Evolutionary conservation across 2,113 vertebrate species (phyloP).

Genomic region (Mustelus asterias): DNA sequence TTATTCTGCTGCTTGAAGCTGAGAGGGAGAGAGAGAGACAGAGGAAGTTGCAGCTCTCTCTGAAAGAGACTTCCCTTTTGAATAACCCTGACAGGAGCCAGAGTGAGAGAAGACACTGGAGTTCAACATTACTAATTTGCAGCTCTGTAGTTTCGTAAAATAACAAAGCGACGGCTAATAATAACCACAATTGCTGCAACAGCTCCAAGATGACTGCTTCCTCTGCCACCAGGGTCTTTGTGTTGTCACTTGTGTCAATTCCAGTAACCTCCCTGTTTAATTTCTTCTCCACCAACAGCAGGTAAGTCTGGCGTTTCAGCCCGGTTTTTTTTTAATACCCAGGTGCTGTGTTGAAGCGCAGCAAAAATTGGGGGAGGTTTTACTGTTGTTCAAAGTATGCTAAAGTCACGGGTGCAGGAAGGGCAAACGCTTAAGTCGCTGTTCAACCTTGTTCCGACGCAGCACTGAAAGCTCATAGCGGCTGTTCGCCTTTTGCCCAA

Average conservation of each 20-base stretch:
- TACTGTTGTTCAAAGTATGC: not conserved
- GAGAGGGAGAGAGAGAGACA: not conserved
- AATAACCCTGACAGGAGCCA: not conserved
- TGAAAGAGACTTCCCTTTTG: not conserved
- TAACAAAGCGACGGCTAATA: not conserved
- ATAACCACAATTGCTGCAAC: not conserved
- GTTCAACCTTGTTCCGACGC: not conserved
- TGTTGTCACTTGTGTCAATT: slow-evolving; percentile 76
- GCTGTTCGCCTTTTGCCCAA: not conserved
- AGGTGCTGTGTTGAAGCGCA: not conserved
- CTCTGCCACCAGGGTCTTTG: slow-evolving; percentile 78
- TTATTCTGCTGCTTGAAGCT: not conserved
- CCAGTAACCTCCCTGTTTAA: slow-evolving; percentile 77
- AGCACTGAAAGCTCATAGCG: not conserved
- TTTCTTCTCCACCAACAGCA: slow-evolving; percentile 58
- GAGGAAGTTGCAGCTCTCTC: not conserved
- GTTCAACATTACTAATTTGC: not conserved
- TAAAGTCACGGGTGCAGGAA: not conserved
- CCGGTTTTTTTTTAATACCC: too few relatives aligned
- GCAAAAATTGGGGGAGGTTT: not conserved
- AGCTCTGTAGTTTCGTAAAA: not conserved
- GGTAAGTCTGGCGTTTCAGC: slow-evolving; percentile 57
- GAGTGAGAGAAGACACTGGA: not conserved
- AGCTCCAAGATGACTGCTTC: slow-evolving; percentile 64
- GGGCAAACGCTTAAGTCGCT: not conserved